These are phyloP conservation scores for Conus canariensis DNA, from an alignment of 2,888 invertebrate species.

Conservation along the genomic window DNA sequence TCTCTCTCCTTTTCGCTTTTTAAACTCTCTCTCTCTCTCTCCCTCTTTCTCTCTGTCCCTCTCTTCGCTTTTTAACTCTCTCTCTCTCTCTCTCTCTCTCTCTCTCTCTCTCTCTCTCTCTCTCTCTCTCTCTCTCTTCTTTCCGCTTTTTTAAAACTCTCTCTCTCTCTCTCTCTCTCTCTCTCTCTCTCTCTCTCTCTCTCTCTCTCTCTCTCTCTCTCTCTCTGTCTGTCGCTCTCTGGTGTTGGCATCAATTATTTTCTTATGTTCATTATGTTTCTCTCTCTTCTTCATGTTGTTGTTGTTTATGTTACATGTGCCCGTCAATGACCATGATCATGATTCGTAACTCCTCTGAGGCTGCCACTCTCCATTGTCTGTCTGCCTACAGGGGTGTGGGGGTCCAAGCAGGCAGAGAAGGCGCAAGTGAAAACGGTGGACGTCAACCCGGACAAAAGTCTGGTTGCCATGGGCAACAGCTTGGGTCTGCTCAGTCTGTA, in stretches of 20 bases:
- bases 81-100: background rate
- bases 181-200: background rate
- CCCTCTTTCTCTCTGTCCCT: background rate
- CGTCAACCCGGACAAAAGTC: slow-evolving; percentile 55
- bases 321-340: no score
- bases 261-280: no score
- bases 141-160: no score
- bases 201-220: background rate
- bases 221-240: background rate
- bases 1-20: background rate
- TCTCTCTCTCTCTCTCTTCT: background rate
- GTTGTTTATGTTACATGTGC: no score
- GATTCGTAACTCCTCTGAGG: no score
- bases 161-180: background rate
- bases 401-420: slow-evolving; percentile 61
- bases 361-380: background rate
- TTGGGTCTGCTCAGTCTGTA: slow-evolving; percentile 69
- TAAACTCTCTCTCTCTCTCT: background rate
- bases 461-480: slow-evolving; percentile 71
- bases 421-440: slow-evolving; percentile 63
- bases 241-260: no score
- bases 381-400: slow-evolving; percentile 63
- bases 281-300: no score
- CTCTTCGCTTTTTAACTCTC: background rate
- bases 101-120: background rate